A percentile compares a stretch with the other conserved stretches of the same genome.
Evolutionary conservation across 2,113 vertebrate genomes (phyloP).

Genomic region (Neodontobutis hainanensis): DNA sequence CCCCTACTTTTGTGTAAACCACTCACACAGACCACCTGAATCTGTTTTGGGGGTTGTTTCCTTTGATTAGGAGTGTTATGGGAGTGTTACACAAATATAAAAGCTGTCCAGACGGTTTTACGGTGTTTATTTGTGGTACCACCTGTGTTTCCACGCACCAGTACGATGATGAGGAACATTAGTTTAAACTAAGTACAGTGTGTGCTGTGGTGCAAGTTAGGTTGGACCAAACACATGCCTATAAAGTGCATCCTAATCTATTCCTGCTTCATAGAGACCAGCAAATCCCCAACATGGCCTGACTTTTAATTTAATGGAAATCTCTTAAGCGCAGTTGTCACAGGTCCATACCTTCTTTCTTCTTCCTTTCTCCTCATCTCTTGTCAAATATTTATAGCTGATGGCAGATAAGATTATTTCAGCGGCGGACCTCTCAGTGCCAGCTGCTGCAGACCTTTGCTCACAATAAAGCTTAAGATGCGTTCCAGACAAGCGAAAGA

Average conservation of each 20-base stretch:
- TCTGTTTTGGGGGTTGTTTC: constrained; percentile 72
- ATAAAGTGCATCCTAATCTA: constrained; percentile 54
- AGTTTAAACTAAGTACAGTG: constrained; percentile 46
- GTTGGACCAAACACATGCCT: constrained; percentile 36
- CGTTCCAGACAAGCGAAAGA: constrained; percentile 66
- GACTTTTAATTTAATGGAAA: constrained; percentile 43
- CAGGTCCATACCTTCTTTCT: background rate
- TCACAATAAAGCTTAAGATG: constrained; percentile 81
- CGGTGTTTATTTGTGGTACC: constrained; percentile 75
- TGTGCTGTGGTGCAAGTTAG: constrained; percentile 26
- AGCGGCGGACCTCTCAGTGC: constrained; percentile 74
- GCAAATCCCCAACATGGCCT: constrained; percentile 41
- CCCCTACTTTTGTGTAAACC: constrained; percentile 13
- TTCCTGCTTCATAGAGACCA: constrained; percentile 42
- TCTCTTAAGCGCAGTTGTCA: constrained; percentile 47
- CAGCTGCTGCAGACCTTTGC: constrained; percentile 83
- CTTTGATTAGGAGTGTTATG: constrained; percentile 74
- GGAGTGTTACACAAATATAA: constrained; percentile 68
- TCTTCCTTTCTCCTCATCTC: constrained; percentile 40
- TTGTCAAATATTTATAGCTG: constrained; percentile 82
- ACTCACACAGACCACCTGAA: constrained; percentile 68
- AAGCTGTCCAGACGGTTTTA: constrained; percentile 68
- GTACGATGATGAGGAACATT: constrained; percentile 58
- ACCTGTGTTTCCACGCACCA: constrained; percentile 73
- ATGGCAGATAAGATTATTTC: constrained; percentile 83